Evolutionary conservation across 2,797 vertebrate genomes (phyloP).

Genomic region (Pteropus rufus): DNA sequence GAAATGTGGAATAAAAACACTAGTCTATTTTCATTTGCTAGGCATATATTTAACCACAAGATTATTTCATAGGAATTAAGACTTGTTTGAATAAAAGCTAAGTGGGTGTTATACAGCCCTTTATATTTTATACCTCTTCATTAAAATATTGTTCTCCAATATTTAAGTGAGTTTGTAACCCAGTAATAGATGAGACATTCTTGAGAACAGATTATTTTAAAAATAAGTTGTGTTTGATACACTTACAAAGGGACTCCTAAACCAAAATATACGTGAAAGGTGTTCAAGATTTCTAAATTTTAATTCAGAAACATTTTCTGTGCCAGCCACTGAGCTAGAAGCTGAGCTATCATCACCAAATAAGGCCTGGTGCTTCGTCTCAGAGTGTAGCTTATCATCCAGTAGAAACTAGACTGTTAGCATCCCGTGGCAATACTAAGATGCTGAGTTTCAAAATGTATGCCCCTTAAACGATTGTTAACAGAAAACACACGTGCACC

Average conservation of each 20-base stretch:
- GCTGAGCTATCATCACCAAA: constrained; percentile 54
- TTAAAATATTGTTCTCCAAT: constrained; percentile 45
- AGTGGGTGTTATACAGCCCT: background rate
- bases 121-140: constrained; percentile 18
- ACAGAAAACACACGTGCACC: background rate
- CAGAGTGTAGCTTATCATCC: background rate
- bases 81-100: constrained; percentile 65
- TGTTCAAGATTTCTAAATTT: constrained; percentile 7
- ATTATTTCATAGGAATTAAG: constrained; percentile 54
- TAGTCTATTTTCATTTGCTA: background rate
- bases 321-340: constrained; percentile 26
- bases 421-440: background rate
- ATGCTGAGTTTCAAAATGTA: background rate
- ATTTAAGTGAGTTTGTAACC: constrained; percentile 29
- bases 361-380: constrained; percentile 46
- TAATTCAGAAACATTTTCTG: constrained; percentile 47
- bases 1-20: constrained; percentile 35
- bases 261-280: constrained; percentile 43
- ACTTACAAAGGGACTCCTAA: constrained; percentile 42
- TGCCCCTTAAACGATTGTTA: background rate
- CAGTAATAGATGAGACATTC: constrained; percentile 31
- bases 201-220: background rate
- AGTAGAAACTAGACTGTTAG: background rate
- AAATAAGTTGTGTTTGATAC: constrained; percentile 26
- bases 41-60: background rate